A percentile compares a stretch with the other conserved stretches of the same genome.
Conservation (phyloP, 2,888 invertebrate species). For the Agriopis leucophaearia region DNA sequence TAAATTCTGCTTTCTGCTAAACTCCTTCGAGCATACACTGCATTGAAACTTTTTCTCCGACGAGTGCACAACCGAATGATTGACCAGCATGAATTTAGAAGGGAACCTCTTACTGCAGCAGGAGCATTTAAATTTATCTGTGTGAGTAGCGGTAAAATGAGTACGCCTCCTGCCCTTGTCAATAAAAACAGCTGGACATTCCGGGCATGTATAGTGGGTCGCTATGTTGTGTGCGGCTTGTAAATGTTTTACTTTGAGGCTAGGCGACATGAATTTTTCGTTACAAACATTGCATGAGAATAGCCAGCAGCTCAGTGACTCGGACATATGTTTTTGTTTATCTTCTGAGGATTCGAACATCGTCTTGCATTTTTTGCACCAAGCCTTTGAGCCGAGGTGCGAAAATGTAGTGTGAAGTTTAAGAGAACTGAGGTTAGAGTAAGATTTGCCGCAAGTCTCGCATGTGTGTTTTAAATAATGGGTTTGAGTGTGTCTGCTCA, state of each 20-base stretch:
- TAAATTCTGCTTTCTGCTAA: constrained; percentile 38
- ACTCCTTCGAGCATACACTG: constrained; percentile 39
- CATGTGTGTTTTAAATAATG: constrained; percentile 45
- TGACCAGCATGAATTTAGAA: constrained; percentile 29
- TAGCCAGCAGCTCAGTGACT: constrained; percentile 30
- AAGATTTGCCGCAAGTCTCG: constrained; percentile 45
- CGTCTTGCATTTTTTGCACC: constrained; percentile 41
- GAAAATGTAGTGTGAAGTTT: constrained; percentile 35
- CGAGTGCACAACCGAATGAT: constrained; percentile 39
- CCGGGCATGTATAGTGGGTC: constrained; percentile 50
- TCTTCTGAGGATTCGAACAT: constrained; percentile 24
- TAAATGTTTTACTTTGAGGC: constrained; percentile 21
- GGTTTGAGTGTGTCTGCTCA: constrained; percentile 41
- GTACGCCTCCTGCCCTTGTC: constrained; percentile 43
- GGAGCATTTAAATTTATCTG: constrained; percentile 40
- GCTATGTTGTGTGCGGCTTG: constrained; percentile 47
- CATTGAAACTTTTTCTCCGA: constrained; percentile 40
- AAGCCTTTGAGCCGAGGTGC: constrained; percentile 32
- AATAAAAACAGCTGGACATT: constrained; percentile 53
- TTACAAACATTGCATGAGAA: constrained; percentile 31
- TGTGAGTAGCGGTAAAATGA: constrained; percentile 51
- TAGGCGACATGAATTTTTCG: constrained; percentile 34
- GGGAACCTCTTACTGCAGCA: constrained; percentile 41
- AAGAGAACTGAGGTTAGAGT: constrained; percentile 33
- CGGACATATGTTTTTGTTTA: constrained; percentile 30